A percentile compares a stretch with the other conserved stretches of the same genome.
Evolutionary conservation across 2,113 vertebrate species (phyloP).

Genomic region (Microcebus ravelobensis): DNA sequence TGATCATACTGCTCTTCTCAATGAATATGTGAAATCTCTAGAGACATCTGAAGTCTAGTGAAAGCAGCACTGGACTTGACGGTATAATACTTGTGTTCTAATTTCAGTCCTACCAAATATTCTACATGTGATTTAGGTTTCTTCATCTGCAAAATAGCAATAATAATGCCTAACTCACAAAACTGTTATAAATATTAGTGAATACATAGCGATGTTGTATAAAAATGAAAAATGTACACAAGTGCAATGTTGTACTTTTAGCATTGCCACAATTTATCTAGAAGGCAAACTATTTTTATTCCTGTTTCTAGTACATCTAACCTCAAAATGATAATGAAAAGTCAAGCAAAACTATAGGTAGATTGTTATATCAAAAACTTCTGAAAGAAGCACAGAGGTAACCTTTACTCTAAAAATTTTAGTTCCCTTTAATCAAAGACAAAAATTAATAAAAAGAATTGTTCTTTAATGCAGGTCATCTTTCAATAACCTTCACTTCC

Average conservation of each 20-base stretch:
- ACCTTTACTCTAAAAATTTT: neutral
- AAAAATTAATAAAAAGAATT: conserved; percentile 18
- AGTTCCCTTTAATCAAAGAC: neutral
- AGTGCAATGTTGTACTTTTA: neutral
- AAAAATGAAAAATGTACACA: neutral
- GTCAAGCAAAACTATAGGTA: neutral
- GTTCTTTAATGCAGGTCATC: neutral
- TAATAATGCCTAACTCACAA: neutral
- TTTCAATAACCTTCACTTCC: neutral
- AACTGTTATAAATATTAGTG: neutral
- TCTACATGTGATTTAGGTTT: neutral
- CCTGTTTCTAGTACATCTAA: conserved; percentile 22
- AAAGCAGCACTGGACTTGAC: neutral
- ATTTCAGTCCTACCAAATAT: neutral
- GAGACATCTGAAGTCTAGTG: neutral
- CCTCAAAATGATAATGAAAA: neutral
- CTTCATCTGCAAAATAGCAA: neutral
- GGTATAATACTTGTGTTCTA: neutral
- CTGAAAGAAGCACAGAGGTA: neutral
- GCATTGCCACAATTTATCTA: neutral
- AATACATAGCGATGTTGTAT: neutral
- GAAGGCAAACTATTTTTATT: conserved; percentile 6
- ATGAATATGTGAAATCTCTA: neutral
- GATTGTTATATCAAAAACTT: neutral
- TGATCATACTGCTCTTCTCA: neutral